Evolutionary conservation across 2,797 vertebrate species (phyloP), one percentile per base, ranked within the genome.

Genomic region (Artibeus lituratus): DNA sequence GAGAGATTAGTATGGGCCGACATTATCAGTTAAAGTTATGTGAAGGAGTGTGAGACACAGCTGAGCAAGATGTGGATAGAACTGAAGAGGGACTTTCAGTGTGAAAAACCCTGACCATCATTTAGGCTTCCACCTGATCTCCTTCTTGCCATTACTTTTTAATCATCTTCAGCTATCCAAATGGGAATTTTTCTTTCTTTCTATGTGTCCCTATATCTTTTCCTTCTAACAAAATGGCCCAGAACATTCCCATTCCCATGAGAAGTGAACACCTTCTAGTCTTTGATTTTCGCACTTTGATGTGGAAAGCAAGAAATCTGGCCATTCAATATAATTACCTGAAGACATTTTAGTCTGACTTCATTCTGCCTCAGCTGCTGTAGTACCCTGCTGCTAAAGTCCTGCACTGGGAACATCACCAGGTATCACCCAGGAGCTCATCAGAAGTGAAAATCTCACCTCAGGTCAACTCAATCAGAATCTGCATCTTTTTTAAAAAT

Each of bases 101-200:
- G 12, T 24, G 47, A 47, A 76, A 76, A 76, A 57, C 9, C 55
- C 35, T 89, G 49, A 95, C 47, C 53, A 49, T 70, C 16, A 77
- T 42, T 59, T 76, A 94, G 51, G 37, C 35, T 87, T 93, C 76
- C 39, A 72, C 47, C 26, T 67, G 37, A 74, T 16, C n/a, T 87
- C 47, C 59, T 37, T n/a, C 88, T 94, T 87, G 74, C 72, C 73
- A 87, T 70, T 87, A 57, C 49, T 91, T 96, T n/a, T 37, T 16
- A 90, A 83, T 81, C 81, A 90, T 24, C 59, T 19, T 91, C 44
- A 89, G 44, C 16, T 95, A 14, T 87, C 39, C 35, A 67, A 65
- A 80, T 35, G 72, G 24, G 32, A 39, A 3, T 51, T 53, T 51
- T 10, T 32, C 32, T 39, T 92, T 80, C 88, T 85, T 80, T 47